Evolutionary conservation across 2,797 vertebrate species (phyloP), one percentile per base, ranked within the genome.

Genomic region (Spinus pinus): DNA sequence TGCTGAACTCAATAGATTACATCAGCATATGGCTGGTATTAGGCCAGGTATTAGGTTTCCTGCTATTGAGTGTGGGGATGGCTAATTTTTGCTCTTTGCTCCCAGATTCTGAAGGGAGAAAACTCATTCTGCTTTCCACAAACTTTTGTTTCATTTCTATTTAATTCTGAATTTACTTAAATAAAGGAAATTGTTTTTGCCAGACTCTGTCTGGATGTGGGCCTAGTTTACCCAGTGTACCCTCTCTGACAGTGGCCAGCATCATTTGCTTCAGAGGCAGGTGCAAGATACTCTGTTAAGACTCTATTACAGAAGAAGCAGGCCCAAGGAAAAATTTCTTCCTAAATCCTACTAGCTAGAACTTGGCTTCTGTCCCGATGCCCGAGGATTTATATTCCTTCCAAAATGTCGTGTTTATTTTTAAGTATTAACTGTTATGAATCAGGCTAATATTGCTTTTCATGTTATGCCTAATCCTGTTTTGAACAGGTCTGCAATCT

Each of bases 341-440:
- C 61, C 50, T 81, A 88, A 94, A 50, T 24, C n/a, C 50, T 47
- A 14, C 62, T 93, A 88, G 46, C 60, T 88, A 72, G 39, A 89
- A n/a, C 12, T 93, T 93, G 92, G 86, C 33, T 91, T 94, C 58
- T 78, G 42, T 81, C 53, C 50, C 82, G 69, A 82, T 90, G 81
- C 86, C 79, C 47, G 4, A 87, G n/a, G 64, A 88, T 87, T 94
- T 93, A 89, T 85, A 89, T n/a, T 80, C 33, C 20, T 89, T 91
- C 50, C 28, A 86, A 81, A 95, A 86, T 82, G 20, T 54, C 84
- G 53, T 81, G 16, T 83, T 95, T 85, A 89, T 93, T 95, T 93
- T 77, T 51, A 92, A 91, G 69, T 74, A 92, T 95, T 92, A 93
- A 93, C 84, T 13, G 4, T 74, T 96, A 82, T 8, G 46, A 93